Base-by-base conservation (phyloP, 2,113 vertebrate genomes). In the Spilogale gracilis region DNA sequence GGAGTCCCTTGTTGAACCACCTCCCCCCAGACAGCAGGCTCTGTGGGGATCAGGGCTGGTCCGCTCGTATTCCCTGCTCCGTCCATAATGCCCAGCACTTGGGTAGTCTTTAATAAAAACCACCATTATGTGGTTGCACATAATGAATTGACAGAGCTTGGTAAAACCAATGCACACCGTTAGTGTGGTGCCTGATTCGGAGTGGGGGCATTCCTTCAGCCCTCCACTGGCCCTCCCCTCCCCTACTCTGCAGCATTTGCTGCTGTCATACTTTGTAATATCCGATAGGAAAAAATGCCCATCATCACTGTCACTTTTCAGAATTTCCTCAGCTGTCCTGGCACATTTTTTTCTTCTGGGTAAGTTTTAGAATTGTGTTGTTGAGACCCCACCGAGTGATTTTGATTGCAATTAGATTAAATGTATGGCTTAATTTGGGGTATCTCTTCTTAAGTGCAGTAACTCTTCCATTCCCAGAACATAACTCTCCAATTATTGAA, bases 281-380 rank as follows among this genome's bases (percentile, higher is more conserved):
- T 45, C 43, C 43, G 58, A 3, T 65, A 52, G 20, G 43, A 54
- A 27, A 69, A 87, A 45, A 25, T 27, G 74, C 61, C 50, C 21
- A 0, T 11, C 78, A 43, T 32, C 45, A 6, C 13, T 25, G 38
- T 52, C 1, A 0, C 52, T 86, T 86, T 84, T 76, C 78, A 84
- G 16, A 25, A 48, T 67, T 48, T 61, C 71, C 58, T 71, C 38
- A 20, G 45, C 25, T 63, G 20, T 52, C 58, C 80, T 38, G 50
- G 5, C 6, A 69, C 43, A 43, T 56, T 43, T 71, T 89, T 65
- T 27, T 60, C 61, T 91, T 27, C 73, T 69, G 73, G 83, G 93
- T 86, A 94, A 80, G 83, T 65, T 91, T 89, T n/a, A 60, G 43
- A 69, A 90, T 61, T 80, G 38, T 95, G 93, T 85, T 67, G 69